These are phyloP conservation scores for Drosophila trapezifrons DNA, from an alignment of 1,140 invertebrate genomes.

Conservation along the genomic window DNA sequence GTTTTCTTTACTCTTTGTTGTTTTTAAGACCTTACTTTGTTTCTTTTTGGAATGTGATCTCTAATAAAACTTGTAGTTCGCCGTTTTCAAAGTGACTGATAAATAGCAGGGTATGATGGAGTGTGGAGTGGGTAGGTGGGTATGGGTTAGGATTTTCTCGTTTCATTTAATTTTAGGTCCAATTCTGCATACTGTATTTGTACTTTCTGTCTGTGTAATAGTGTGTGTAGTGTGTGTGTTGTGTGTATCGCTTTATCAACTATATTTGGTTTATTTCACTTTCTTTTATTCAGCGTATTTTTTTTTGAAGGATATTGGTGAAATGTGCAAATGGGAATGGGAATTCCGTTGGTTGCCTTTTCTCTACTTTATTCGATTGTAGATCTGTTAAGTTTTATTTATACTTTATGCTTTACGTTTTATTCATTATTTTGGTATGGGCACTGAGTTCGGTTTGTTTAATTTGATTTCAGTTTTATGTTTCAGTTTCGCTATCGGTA, in stretches of 20 bases:
- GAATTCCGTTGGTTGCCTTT: slow-evolving; percentile 31
- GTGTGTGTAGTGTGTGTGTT: slow-evolving; percentile 12
- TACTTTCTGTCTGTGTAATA: slow-evolving; percentile 62
- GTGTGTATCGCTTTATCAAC: slow-evolving; percentile 56
- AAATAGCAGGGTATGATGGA: slow-evolving; percentile 16
- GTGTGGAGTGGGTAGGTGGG: slow-evolving; percentile 18
- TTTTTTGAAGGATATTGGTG: slow-evolving; percentile 24
- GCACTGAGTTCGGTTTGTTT: slow-evolving; percentile 52
- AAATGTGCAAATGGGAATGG: slow-evolving; percentile 33
- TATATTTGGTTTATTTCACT: slow-evolving; percentile 79
- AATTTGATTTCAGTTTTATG: slow-evolving; percentile 26
- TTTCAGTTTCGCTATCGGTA: slow-evolving; percentile 9
- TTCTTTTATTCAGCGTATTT: slow-evolving; percentile 18
- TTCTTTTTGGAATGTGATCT: slow-evolving; percentile 81
- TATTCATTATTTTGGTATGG: slow-evolving; percentile 48
- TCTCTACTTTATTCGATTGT: slow-evolving; percentile 12
- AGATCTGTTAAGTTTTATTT: slow-evolving; percentile 21
- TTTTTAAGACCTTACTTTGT: slow-evolving; percentile 80
- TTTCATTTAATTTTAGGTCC: slow-evolving; percentile 25
- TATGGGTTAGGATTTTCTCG: slow-evolving; percentile 21
- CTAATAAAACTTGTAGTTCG: slow-evolving; percentile 69
- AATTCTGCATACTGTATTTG: slow-evolving; percentile 72
- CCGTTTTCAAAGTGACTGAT: slow-evolving; percentile 43
- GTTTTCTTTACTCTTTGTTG: slow-evolving; percentile 50
- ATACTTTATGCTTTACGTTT: slow-evolving; percentile 26